A percentile compares a stretch with the other conserved stretches of the same genome.
Conservation (phyloP, 2,888 invertebrate genomes). For the Colostygia pectinataria region DNA sequence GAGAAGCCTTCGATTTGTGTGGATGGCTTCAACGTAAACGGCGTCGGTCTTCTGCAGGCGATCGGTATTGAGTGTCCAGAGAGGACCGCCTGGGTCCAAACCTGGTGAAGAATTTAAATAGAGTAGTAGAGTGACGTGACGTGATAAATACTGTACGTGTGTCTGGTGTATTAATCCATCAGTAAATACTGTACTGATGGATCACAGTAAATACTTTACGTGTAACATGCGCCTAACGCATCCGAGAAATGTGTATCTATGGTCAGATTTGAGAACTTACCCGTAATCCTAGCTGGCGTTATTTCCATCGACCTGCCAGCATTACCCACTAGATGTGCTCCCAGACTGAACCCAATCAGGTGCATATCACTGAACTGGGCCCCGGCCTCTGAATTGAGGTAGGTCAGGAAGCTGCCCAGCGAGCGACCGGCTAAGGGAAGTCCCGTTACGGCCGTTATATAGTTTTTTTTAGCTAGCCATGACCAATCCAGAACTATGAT, state of each 20-base stretch:
- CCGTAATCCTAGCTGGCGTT: constrained; percentile 47
- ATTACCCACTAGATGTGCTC: constrained; percentile 59
- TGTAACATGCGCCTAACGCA: too few species aligned
- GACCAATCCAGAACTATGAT: constrained; percentile 31
- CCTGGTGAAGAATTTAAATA: constrained; percentile 35
- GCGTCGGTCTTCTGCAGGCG: constrained; percentile 19
- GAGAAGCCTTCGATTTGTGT: constrained; percentile 18
- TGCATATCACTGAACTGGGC: constrained; percentile 26
- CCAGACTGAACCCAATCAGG: constrained; percentile 63
- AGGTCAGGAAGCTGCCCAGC: constrained; percentile 21
- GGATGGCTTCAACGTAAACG: constrained; percentile 26
- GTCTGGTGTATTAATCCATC: too few species aligned
- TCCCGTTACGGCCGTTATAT: constrained; percentile 15
- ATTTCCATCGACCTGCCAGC: constrained; percentile 49
- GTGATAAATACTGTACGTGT: too few species aligned
- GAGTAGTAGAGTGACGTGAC: too few species aligned
- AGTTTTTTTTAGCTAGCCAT: constrained; percentile 6
- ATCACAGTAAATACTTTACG: too few species aligned
- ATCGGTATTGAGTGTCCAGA: constrained; percentile 13
- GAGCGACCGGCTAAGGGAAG: constrained; percentile 10
- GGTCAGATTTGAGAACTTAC: constrained; percentile 24
- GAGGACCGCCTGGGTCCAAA: constrained; percentile 53
- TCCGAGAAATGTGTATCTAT: too few species aligned
- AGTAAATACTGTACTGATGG: too few species aligned
- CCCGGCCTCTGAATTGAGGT: constrained; percentile 8